Base-by-base conservation (phyloP, 1,140 invertebrate species). In the Belonocnema kinseyi region DNA sequence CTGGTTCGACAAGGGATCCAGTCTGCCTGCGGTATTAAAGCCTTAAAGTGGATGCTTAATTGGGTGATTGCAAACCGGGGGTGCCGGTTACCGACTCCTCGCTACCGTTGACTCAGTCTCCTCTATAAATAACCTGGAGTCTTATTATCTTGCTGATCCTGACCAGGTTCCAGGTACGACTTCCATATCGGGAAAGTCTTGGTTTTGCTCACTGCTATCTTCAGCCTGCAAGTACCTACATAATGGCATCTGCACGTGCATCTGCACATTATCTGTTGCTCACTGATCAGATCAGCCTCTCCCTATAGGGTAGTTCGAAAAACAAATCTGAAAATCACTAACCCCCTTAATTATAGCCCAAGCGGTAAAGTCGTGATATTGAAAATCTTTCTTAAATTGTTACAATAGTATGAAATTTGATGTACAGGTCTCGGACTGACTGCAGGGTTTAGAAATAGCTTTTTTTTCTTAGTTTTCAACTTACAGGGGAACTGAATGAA, bases 61-160 rank as follows among this genome's bases (percentile, higher is more conserved):
- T 56, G 54, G 54, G 21, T 56, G 54, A 56, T 56, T 56, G 21
- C 17, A 56, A 56, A n/a, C 54, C 54, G 54, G 13, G 54, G 17
- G n/a, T 56, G 54, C 54, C 54, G 17, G 54, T 56, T 56, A 12
- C 17, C 54, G 54, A 56, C 21, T 56, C 21, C 21, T 56, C 12
- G 54, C 54, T 56, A 56, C 54, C 54, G 54, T 56, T 56, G 17
- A 10, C 54, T 56, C 56, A 74, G 21, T 10, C n/a, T 61, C 3
- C 14, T 73, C 76, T 73, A 73, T 73, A 77, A 73, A 77, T 77
- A 77, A 26, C 17, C 70, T 40, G 51, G 50, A 26, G 54, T 50
- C 17, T 76, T 16, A 72, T 72, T 70, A 75, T 71, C 61, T 46
- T 8, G 40, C 40, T 56, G 54, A 56, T 56, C 12, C 54, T 56